Evolutionary conservation across 2,888 invertebrate species (phyloP).

Genomic region (Merodon equestris): DNA sequence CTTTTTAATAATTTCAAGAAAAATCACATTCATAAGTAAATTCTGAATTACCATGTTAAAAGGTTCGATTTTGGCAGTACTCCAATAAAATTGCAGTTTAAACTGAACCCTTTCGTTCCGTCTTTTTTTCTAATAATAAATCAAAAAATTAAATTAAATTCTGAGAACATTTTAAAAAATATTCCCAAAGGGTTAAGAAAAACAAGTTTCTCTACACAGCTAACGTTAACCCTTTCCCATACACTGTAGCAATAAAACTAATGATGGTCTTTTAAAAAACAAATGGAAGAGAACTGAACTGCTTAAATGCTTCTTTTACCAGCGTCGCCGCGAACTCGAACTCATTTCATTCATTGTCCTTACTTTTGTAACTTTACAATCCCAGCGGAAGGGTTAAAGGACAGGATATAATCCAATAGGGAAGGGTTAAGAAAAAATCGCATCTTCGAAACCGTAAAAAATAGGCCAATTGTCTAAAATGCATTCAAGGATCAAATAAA

Average conservation of each 20-base stretch:
- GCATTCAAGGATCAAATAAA: conserved; percentile 1
- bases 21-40: too few relatives aligned
- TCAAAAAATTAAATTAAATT: too few relatives aligned
- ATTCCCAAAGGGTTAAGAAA: conserved; percentile 34
- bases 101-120: too few relatives aligned
- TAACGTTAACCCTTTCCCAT: conserved; percentile 37
- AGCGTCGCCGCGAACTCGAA: conserved; percentile 13
- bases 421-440: too few relatives aligned
- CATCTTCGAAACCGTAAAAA: conserved; percentile 45
- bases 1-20: too few relatives aligned
- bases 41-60: too few relatives aligned
- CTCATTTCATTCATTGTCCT: background rate
- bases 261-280: conserved; percentile 23
- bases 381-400: conserved; percentile 42
- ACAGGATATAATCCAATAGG: conserved; percentile 4
- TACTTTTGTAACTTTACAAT: conserved; percentile 3
- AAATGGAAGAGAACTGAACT: conserved; percentile 6
- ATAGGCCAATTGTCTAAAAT: conserved; percentile 18
- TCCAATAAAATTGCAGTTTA: too few relatives aligned
- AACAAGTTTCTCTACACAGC: conserved; percentile 18
- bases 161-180: too few relatives aligned
- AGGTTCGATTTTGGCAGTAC: too few relatives aligned
- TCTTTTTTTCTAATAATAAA: too few relatives aligned
- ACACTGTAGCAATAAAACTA: conserved; percentile 2
- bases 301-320: conserved; percentile 1